A percentile compares a stretch with the other conserved stretches of the same genome.
phyloP scores from a whole-genome alignment of 2,113 vertebrate genomes.

The Anser brachyrhynchus region DNA sequence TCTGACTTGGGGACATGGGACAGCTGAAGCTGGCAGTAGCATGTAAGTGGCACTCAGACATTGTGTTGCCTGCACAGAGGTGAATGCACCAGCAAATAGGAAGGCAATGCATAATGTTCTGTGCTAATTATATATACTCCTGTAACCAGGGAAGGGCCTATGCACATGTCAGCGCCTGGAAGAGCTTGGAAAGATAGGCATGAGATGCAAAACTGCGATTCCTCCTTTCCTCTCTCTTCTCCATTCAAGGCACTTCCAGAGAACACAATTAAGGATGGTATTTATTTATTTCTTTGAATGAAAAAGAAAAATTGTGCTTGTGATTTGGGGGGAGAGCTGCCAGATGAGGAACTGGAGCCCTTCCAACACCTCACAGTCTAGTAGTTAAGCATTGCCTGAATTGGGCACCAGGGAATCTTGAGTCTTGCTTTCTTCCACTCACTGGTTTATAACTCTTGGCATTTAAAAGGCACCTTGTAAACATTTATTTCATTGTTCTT shows the following conservation, averaged over 20 bases:
- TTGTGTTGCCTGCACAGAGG: background rate
- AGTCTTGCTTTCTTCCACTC: conserved; percentile 52
- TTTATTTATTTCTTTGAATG: conserved; percentile 58
- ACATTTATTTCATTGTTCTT: conserved; percentile 60
- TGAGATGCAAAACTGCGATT: background rate
- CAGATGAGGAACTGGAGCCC: conserved; percentile 49
- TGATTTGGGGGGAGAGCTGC: conserved; percentile 49
- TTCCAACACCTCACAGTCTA: conserved; percentile 65
- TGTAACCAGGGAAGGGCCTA: conserved; percentile 13
- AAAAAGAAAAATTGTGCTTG: conserved; percentile 52
- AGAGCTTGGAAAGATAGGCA: background rate
- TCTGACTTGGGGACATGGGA: background rate
- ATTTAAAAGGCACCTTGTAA: conserved; percentile 58
- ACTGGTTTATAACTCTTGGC: conserved; percentile 51
- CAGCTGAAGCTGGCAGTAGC: background rate
- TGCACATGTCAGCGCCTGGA: background rate
- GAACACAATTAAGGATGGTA: conserved; percentile 8
- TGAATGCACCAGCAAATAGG: background rate
- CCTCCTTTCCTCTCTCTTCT: background rate
- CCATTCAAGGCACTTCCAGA: background rate
- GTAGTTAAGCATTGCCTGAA: conserved; percentile 64
- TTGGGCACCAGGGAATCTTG: conserved; percentile 43
- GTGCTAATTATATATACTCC: conserved; percentile 28
- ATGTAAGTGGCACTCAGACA: background rate
- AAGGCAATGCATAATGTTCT: conserved; percentile 12